phyloP scores from a whole-genome alignment of 2,888 invertebrate species.

The Lathronympha strigana region DNA sequence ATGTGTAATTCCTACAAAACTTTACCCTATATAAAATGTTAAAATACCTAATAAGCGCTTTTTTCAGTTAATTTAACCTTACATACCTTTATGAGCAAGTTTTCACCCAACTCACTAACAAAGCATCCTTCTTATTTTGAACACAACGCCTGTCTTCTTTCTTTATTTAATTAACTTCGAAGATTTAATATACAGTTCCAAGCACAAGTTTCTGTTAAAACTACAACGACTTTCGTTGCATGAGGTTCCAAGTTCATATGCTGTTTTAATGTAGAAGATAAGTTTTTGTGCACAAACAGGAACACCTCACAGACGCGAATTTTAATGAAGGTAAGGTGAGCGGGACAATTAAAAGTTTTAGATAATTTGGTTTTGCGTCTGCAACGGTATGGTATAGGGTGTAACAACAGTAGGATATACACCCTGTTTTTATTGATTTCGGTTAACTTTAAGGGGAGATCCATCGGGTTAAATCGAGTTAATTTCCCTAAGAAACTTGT shows the following conservation, averaged over 20 bases:
- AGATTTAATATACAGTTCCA: constrained; percentile 14
- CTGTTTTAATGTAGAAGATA: constrained; percentile 15
- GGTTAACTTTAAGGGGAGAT: too few species aligned
- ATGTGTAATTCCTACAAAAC: too few species aligned
- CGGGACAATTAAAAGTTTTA: constrained; percentile 72
- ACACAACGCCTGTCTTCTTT: constrained; percentile 21
- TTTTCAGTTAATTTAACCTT: too few species aligned
- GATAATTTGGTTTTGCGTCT: constrained; percentile 66
- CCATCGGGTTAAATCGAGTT: too few species aligned
- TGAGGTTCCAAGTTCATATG: background rate
- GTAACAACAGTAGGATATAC: constrained; percentile 6
- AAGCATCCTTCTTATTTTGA: constrained; percentile 1
- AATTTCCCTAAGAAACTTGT: too few species aligned
- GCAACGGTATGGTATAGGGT: constrained; percentile 42
- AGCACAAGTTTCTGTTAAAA: background rate
- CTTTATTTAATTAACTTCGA: constrained; percentile 16
- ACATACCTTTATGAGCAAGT: background rate
- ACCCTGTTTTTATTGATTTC: too few species aligned
- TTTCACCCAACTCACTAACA: background rate
- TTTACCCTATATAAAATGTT: too few species aligned
- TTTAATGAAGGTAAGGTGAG: constrained; percentile 68
- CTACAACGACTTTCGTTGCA: background rate
- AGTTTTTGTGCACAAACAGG: constrained; percentile 60
- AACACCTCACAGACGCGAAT: constrained; percentile 59
- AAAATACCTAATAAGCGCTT: too few species aligned